phyloP scores from a whole-genome alignment of 2,113 vertebrate genomes.

The Peucedramus taeniatus region DNA sequence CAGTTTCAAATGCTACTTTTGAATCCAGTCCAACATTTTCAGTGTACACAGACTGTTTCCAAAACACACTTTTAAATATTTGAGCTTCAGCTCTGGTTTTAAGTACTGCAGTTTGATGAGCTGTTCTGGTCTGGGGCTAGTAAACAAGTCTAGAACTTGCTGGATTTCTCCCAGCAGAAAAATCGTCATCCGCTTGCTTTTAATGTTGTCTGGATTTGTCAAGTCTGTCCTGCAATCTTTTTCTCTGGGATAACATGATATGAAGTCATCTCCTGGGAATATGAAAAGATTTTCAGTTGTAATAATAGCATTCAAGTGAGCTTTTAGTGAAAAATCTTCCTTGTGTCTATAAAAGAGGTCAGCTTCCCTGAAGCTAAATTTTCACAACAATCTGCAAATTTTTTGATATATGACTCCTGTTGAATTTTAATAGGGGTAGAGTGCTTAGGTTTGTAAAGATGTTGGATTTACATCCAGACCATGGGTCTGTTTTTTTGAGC shows the following conservation, averaged over 20 bases:
- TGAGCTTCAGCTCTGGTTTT: background rate
- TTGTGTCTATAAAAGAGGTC: background rate
- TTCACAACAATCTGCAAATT: background rate
- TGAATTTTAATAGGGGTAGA: background rate
- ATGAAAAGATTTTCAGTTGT: background rate
- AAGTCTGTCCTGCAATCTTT: background rate
- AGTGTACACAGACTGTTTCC: background rate
- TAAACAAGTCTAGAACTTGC: constrained; percentile 27
- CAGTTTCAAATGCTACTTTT: constrained; percentile 27
- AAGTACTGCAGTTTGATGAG: constrained; percentile 21
- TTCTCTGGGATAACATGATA: background rate
- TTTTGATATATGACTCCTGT: background rate
- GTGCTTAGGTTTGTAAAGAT: background rate
- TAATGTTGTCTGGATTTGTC: constrained; percentile 11
- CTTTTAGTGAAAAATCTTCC: background rate
- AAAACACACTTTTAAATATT: constrained; percentile 7
- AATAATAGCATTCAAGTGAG: background rate
- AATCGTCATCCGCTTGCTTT: background rate
- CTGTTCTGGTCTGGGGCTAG: constrained; percentile 34
- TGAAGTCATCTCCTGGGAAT: background rate
- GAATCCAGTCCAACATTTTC: constrained; percentile 13
- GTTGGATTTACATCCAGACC: background rate
- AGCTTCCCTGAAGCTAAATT: background rate
- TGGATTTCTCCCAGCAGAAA: constrained; percentile 37
- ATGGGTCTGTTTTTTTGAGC: background rate